A percentile compares a stretch with the other conserved stretches of the same genome.
Evolutionary conservation across 1,140 invertebrate genomes (phyloP).

Genomic region (Parapsyche elsis): DNA sequence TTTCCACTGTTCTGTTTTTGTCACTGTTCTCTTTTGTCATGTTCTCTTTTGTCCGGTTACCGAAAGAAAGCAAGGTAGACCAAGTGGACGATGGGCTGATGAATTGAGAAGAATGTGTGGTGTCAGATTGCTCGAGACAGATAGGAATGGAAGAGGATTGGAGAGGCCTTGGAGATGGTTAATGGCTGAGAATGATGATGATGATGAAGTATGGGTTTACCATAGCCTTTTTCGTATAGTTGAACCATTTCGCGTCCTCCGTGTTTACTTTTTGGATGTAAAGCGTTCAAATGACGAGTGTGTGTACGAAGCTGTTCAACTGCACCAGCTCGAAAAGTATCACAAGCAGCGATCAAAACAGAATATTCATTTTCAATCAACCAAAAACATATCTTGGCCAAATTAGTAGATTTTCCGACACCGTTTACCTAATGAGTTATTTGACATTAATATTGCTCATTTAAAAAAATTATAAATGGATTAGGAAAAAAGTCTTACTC

Average conservation of each 20-base stretch:
- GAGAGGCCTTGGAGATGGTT: too few species aligned
- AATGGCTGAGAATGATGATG: too few species aligned
- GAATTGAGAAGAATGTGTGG: too few species aligned
- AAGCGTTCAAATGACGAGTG: slow-evolving; percentile 90
- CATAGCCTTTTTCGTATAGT: slow-evolving; percentile 97
- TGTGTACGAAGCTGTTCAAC: slow-evolving; percentile 99
- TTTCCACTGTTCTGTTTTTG: too few species aligned
- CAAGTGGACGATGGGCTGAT: too few species aligned
- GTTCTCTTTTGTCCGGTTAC: too few species aligned
- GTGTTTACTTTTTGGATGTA: slow-evolving; percentile 86
- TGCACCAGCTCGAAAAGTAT: slow-evolving; percentile 98
- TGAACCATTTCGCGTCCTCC: slow-evolving; percentile 84
- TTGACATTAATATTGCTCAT: background rate
- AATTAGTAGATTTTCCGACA: slow-evolving; percentile 99
- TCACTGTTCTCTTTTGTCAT: too few species aligned
- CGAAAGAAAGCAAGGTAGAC: too few species aligned
- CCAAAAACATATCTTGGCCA: slow-evolving; percentile 99
- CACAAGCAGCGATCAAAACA: slow-evolving; percentile 98
- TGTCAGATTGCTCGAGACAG: too few species aligned
- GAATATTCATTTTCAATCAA: slow-evolving; percentile 97
- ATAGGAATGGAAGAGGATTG: too few species aligned
- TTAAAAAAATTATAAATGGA: slow-evolving; percentile 7
- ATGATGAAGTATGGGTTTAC: slow-evolving; percentile 62
- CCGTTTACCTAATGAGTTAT: slow-evolving; percentile 78
- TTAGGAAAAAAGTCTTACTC: slow-evolving; percentile 71